Evolutionary conservation across 1,140 invertebrate species (phyloP), one percentile per base, ranked within the genome.

Genomic region (Tetraneura akinire): DNA sequence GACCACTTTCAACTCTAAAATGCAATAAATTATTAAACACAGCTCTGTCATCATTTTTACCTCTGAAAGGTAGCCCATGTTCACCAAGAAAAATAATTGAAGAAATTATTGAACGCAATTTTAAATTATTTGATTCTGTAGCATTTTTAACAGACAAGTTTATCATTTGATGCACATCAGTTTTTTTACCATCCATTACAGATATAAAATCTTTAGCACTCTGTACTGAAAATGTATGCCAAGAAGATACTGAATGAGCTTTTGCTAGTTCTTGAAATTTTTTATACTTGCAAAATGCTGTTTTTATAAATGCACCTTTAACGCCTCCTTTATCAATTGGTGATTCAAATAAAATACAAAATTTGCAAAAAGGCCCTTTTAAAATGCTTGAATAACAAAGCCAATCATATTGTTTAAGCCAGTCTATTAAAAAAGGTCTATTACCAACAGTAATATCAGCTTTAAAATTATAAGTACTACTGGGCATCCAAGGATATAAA

Each of bases 381-480:
- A 57, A 57, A 57, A 57, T 57, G 11, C 10, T 13, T 57, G 53
- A 23, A 21, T 57, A 23, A 5, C 21, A 57, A 14, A 57, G 21
- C 21, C 53, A 57, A 23, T 23, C 53, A 57, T 23, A 5, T 13
- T 57, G 53, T 57, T 57, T 23, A 57, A 57, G 21, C 53, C 53
- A 57, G 23, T n/a, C 11, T 14, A 57, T 23, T 4, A 57, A 57
- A 57, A 57, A 57, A 55, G n/a, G 53, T 23, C 53, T 57, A 23
- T 57, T 14, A 57, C 21, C 53, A 57, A 57, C 21, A 57, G 3
- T 5, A 57, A 57, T 57, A 57, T 57, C 53, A 23, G 53, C 53
- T 57, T 57, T 57, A 57, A 57, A 57, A 57, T 57, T 5, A 23
- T 57, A 57, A 57, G 53, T 21, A 57, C 21, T 57, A 57, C 21